Conservation (phyloP, 1,140 invertebrate species). For the Cherax quadricarinatus region DNA sequence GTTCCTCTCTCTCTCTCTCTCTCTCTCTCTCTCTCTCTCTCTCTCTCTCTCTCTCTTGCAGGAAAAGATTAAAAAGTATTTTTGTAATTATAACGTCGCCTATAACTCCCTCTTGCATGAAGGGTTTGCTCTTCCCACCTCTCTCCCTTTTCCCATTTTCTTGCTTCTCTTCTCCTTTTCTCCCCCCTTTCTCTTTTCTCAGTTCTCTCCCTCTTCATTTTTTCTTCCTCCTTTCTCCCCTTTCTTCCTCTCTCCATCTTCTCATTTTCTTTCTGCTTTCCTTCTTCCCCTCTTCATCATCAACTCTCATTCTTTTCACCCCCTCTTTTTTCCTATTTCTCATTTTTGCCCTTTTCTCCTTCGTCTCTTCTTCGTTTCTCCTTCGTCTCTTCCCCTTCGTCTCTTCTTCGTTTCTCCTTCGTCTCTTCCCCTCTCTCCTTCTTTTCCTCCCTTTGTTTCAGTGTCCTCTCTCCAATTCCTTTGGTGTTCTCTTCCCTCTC, state of each 20-base stretch:
- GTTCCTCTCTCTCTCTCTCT: too few species aligned
- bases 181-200: background rate
- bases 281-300: background rate
- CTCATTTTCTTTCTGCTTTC: constrained; percentile 2
- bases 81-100: constrained; percentile 8
- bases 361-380: background rate
- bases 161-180: background rate
- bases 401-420: background rate
- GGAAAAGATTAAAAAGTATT: background rate
- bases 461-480: background rate
- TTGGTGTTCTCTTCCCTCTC: too few species aligned
- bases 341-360: background rate
- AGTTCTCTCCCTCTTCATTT: background rate
- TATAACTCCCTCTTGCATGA: background rate
- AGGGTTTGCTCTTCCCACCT: background rate
- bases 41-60: too few species aligned
- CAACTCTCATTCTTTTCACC: background rate
- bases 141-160: background rate
- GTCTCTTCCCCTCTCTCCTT: background rate
- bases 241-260: background rate
- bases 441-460: background rate
- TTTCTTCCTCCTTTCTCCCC: background rate
- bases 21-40: too few species aligned
- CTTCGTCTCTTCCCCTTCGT: background rate
- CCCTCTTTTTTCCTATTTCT: background rate